Conservation (phyloP, 2,797 vertebrate genomes). For the Smutsia temminckii region DNA sequence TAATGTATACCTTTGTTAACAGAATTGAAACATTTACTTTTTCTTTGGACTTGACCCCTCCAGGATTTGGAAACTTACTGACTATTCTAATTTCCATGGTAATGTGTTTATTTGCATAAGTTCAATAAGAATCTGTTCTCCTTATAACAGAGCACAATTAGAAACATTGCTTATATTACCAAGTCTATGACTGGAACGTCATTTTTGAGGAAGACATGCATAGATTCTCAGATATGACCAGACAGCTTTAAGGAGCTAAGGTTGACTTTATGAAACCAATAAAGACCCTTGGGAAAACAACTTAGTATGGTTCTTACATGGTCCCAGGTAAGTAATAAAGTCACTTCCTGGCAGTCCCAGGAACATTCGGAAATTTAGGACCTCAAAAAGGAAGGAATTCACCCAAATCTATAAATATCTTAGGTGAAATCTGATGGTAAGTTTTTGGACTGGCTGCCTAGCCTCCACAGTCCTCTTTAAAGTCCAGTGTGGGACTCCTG, state of each 20-base stretch:
- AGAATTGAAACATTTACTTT: constrained; percentile 9
- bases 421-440: neutral
- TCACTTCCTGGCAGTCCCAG: neutral
- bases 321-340: neutral
- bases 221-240: neutral
- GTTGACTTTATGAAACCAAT: neutral
- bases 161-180: neutral
- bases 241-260: neutral
- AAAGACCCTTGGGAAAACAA: neutral
- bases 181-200: neutral
- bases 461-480: neutral
- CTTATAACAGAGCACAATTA: neutral
- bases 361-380: neutral
- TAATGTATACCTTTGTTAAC: neutral
- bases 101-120: neutral
- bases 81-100: neutral
- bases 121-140: neutral
- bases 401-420: neutral
- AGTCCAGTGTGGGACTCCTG: neutral
- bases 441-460: neutral
- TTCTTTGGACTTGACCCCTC: neutral
- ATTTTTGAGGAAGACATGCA: neutral
- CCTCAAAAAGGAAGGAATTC: neutral
- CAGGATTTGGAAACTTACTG: neutral
- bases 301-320: neutral